A percentile compares a stretch with the other conserved stretches of the same genome.
These are phyloP conservation scores for Phoeniculus purpureus DNA, from an alignment of 2,797 vertebrate species.

Conservation along the genomic window DNA sequence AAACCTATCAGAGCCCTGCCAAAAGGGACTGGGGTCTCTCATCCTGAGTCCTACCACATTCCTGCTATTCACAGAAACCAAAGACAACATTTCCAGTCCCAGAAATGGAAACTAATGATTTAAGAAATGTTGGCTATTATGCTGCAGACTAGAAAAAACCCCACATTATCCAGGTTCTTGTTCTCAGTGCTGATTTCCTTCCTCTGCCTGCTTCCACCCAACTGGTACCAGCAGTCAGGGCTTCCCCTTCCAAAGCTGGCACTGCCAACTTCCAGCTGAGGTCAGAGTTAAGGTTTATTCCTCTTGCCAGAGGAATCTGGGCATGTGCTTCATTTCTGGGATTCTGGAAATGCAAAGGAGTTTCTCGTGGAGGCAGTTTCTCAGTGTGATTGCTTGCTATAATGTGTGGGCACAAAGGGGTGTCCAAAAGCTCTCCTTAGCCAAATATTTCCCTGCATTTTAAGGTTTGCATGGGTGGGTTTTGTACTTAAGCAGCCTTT, in stretches of 20 bases:
- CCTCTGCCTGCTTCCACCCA: neutral
- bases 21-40: neutral
- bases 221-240: neutral
- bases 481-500: slow-evolving; percentile 69
- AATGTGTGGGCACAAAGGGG: slow-evolving; percentile 67
- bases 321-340: slow-evolving; percentile 36
- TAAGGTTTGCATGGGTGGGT: slow-evolving; percentile 71
- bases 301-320: slow-evolving; percentile 29
- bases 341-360: slow-evolving; percentile 58
- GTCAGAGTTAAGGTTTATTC: slow-evolving; percentile 34
- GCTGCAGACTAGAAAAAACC: neutral
- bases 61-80: neutral
- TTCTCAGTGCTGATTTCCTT: neutral
- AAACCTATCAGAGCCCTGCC: slow-evolving; percentile 33
- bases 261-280: slow-evolving; percentile 34
- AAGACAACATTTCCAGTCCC: neutral
- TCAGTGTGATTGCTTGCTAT: slow-evolving; percentile 43
- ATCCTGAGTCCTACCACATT: neutral
- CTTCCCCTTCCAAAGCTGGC: slow-evolving; percentile 19
- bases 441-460: slow-evolving; percentile 69
- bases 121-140: neutral
- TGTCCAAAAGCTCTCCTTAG: slow-evolving; percentile 66
- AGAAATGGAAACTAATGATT: neutral
- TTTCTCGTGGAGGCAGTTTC: slow-evolving; percentile 63
- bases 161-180: neutral